These are phyloP conservation scores for Blastomussa wellsi DNA, from an alignment of 92 coral and sea anemone species.

Conservation along the genomic window DNA sequence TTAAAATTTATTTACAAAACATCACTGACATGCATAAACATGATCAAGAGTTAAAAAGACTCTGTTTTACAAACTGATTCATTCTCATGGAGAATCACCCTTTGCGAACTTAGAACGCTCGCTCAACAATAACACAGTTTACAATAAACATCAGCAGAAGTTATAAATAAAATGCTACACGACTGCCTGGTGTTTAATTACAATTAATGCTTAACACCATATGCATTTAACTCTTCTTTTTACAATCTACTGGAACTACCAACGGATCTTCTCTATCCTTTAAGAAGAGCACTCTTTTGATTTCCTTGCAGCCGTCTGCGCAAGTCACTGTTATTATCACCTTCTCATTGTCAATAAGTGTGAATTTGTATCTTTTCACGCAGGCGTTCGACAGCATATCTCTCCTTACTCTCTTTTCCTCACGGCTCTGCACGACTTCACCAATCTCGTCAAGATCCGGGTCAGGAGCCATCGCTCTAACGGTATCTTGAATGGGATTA, in stretches of 20 bases:
- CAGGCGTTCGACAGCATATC: constrained; percentile 5
- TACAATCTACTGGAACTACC: constrained; percentile 8
- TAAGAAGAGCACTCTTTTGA: neutral
- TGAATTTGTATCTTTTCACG: neutral
- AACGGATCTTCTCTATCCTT: constrained; percentile 8
- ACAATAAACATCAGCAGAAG: neutral
- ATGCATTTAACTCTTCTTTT: neutral
- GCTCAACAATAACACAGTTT: neutral
- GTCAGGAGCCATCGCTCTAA: neutral
- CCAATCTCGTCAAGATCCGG: neutral
- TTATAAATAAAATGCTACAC: neutral
- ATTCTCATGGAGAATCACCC: neutral
- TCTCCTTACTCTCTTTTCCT: neutral
- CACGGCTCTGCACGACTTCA: neutral
- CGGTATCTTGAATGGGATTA: neutral
- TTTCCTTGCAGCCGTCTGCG: constrained; percentile 20
- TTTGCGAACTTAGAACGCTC: neutral
- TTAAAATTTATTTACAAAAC: too few relatives aligned
- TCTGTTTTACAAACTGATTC: neutral
- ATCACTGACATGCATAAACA: neutral
- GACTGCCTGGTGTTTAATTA: neutral
- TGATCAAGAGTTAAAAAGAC: neutral
- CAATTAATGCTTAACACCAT: neutral
- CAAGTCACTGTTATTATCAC: neutral
- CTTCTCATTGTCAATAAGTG: neutral